phyloP scores from a whole-genome alignment of 1,140 invertebrate genomes.

The Lithobius niger region DNA sequence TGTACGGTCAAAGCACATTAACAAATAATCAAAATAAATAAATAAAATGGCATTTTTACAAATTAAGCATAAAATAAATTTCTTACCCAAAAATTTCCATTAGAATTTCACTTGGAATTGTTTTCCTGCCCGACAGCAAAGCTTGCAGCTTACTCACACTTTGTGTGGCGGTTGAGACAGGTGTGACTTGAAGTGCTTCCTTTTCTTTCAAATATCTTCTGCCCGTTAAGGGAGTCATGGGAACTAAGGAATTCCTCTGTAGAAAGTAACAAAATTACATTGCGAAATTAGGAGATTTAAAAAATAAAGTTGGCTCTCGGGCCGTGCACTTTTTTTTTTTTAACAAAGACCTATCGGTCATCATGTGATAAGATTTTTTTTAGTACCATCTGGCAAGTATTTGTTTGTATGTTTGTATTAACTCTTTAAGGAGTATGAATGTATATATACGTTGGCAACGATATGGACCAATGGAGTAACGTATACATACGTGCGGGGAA shows the following conservation, averaged over 20 bases:
- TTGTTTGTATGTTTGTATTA: no score
- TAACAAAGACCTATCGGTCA: slow-evolving; percentile 2
- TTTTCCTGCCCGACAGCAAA: slow-evolving; percentile 50
- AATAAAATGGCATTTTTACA: slow-evolving; percentile 4
- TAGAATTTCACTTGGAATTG: slow-evolving; percentile 49
- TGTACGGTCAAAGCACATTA: background rate
- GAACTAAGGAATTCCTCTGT: slow-evolving; percentile 39
- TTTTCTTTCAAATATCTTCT: slow-evolving; percentile 59
- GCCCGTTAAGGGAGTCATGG: slow-evolving; percentile 75
- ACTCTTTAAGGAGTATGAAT: no score
- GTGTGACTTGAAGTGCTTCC: slow-evolving; percentile 41
- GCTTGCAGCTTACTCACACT: slow-evolving; percentile 64
- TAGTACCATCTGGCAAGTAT: no score
- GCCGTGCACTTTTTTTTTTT: slow-evolving; percentile 6
- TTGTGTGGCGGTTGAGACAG: slow-evolving; percentile 69
- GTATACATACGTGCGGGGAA: no score
- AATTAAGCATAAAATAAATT: slow-evolving; percentile 25
- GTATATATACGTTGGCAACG: no score
- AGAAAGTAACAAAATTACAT: no score
- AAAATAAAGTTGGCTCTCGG: slow-evolving; percentile 5
- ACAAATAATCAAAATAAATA: background rate
- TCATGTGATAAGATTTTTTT: no score
- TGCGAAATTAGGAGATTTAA: slow-evolving; percentile 36
- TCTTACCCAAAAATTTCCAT: slow-evolving; percentile 52
- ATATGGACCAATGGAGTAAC: no score